Evolutionary conservation across 2,797 vertebrate species (phyloP).

Genomic region (Darevskia nairensis): DNA sequence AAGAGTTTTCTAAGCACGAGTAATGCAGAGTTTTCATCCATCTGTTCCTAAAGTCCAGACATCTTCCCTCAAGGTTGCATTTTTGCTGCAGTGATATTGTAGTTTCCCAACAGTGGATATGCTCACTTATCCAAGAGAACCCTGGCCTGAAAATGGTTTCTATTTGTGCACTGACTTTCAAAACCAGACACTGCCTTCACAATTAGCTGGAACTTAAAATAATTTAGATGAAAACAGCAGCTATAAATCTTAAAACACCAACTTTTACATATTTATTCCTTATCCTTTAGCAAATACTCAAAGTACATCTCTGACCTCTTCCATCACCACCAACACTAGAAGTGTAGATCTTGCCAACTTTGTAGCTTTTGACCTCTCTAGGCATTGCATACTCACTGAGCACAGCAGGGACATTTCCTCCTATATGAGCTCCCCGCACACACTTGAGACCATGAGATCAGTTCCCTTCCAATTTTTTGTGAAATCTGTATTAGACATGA

Average conservation of each 20-base stretch:
- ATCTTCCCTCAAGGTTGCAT: not conserved
- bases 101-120: not conserved
- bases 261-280: not conserved
- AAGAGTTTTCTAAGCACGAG: conserved; percentile 3
- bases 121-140: not conserved
- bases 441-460: not conserved
- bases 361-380: not conserved
- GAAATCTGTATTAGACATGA: not conserved
- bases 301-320: not conserved
- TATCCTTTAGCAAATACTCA: not conserved
- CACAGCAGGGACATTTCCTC: not conserved
- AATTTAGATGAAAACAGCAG: not conserved
- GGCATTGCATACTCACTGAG: not conserved
- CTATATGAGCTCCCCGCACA: no score
- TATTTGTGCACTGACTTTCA: conserved; percentile 57
- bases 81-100: not conserved
- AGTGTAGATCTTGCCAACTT: not conserved
- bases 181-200: not conserved
- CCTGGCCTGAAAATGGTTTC: conserved; percentile 62
- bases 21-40: not conserved
- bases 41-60: not conserved
- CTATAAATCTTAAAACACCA: not conserved
- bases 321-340: not conserved
- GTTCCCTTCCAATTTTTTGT: not conserved
- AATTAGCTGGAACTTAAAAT: not conserved